Evolutionary conservation across 2,888 invertebrate genomes (phyloP).

Genomic region (Gari tellinella): DNA sequence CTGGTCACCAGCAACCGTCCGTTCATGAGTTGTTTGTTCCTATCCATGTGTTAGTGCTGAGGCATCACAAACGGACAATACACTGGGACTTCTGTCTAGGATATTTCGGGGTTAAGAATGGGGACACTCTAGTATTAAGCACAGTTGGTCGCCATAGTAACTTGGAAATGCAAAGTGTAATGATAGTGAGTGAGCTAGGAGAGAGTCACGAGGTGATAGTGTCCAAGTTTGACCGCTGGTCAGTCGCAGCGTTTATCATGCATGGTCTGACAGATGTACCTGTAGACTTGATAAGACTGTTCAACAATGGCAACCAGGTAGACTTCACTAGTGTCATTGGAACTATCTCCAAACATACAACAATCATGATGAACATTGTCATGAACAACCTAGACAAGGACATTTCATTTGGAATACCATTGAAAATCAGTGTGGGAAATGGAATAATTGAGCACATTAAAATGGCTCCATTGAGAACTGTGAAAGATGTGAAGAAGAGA

Average conservation of each 20-base stretch:
- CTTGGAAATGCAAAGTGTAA: conserved; percentile 66
- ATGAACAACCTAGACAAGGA: conserved; percentile 67
- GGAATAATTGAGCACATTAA: conserved; percentile 73
- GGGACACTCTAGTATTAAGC: conserved; percentile 67
- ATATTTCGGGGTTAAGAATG: conserved; percentile 64
- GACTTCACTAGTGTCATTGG: conserved; percentile 72
- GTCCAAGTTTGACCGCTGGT: conserved; percentile 78
- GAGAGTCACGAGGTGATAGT: conserved; percentile 61
- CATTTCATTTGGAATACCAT: conserved; percentile 70
- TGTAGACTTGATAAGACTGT: conserved; percentile 73
- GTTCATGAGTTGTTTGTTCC: conserved; percentile 75
- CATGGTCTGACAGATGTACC: conserved; percentile 76
- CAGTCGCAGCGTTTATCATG: conserved; percentile 75
- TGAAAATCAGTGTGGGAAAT: conserved; percentile 69
- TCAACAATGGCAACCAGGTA: conserved; percentile 55
- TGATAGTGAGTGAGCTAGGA: conserved; percentile 63
- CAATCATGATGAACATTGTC: conserved; percentile 67
- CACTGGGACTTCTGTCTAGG: conserved; percentile 74
- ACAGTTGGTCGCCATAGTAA: conserved; percentile 73
- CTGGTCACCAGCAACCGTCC: conserved; percentile 63
- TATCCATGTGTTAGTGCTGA: conserved; percentile 71
- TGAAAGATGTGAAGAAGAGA: conserved; percentile 68
- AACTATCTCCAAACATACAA: conserved; percentile 42
- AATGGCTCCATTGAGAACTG: conserved; percentile 67
- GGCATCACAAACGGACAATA: conserved; percentile 61